These are phyloP conservation scores for Cryptus viduatorius DNA, from an alignment of 2,888 invertebrate species.

Conservation along the genomic window DNA sequence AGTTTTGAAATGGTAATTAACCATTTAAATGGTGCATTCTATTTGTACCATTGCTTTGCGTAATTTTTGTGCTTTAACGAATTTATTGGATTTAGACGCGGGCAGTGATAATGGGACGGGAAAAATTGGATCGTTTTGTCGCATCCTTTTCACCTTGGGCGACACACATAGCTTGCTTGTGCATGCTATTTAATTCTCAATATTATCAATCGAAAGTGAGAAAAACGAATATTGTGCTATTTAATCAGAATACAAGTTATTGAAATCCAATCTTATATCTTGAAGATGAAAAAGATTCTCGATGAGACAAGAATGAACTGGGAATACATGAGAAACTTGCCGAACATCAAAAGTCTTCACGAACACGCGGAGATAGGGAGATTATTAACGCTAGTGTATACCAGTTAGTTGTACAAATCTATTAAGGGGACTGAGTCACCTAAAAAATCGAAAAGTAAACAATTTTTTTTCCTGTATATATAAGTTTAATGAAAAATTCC, in stretches of 20 bases:
- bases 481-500: too few relatives aligned
- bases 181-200: neutral
- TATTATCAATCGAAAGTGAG: neutral
- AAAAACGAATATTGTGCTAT: neutral
- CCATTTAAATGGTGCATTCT: too few relatives aligned
- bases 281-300: slow-evolving; percentile 10
- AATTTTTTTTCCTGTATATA: too few relatives aligned
- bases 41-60: too few relatives aligned
- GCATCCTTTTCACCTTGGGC: neutral
- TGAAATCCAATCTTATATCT: neutral
- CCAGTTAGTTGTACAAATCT: too few relatives aligned
- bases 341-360: neutral
- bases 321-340: neutral
- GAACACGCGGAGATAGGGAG: neutral
- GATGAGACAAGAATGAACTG: neutral
- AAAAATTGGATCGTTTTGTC: neutral
- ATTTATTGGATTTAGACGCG: neutral
- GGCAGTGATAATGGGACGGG: neutral
- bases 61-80: too few relatives aligned
- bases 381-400: too few relatives aligned
- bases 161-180: neutral
- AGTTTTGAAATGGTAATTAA: too few relatives aligned
- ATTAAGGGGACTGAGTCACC: too few relatives aligned
- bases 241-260: neutral
- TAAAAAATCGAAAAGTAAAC: too few relatives aligned